Percentiles rank a stretch among this genome's conserved stretches.
Conservation (phyloP, 1,140 invertebrate species). For the Saccostrea glomerata region DNA sequence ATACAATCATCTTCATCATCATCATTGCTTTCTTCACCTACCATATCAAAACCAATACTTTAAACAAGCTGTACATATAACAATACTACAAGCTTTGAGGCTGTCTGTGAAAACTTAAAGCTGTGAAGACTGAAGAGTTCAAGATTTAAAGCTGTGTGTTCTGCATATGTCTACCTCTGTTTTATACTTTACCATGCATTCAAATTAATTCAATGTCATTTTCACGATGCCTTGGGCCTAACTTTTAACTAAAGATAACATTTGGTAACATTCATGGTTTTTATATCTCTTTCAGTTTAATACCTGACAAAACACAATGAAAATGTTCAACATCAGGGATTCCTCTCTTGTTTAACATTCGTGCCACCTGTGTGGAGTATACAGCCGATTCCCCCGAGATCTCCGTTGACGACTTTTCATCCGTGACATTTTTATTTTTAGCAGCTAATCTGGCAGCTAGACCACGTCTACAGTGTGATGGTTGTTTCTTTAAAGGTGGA, state of each 20-base stretch:
- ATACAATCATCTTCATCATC: not conserved
- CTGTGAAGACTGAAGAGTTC: too few species aligned
- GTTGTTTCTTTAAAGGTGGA: not conserved
- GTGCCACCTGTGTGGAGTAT: slow-evolving; percentile 1
- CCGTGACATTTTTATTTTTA: not conserved
- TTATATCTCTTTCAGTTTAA: too few species aligned
- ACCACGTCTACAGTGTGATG: not conserved
- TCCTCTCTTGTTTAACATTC: not conserved
- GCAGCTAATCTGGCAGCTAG: not conserved
- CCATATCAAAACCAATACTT: not conserved
- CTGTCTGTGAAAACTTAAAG: too few species aligned
- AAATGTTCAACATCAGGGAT: not conserved
- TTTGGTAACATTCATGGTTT: too few species aligned
- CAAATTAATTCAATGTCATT: too few species aligned
- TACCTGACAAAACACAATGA: slow-evolving; percentile 9
- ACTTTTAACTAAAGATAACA: too few species aligned
- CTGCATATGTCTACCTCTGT: too few species aligned
- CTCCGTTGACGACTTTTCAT: not conserved
- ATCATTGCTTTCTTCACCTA: not conserved
- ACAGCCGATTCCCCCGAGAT: not conserved
- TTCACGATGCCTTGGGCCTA: too few species aligned
- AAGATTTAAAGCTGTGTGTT: too few species aligned
- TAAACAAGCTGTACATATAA: too few species aligned
- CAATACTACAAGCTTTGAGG: too few species aligned
- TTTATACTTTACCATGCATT: too few species aligned